A percentile compares a stretch with the other conserved stretches of the same genome.
phyloP scores from a whole-genome alignment of 2,797 vertebrate species.

The Sebastes trivittatus region DNA sequence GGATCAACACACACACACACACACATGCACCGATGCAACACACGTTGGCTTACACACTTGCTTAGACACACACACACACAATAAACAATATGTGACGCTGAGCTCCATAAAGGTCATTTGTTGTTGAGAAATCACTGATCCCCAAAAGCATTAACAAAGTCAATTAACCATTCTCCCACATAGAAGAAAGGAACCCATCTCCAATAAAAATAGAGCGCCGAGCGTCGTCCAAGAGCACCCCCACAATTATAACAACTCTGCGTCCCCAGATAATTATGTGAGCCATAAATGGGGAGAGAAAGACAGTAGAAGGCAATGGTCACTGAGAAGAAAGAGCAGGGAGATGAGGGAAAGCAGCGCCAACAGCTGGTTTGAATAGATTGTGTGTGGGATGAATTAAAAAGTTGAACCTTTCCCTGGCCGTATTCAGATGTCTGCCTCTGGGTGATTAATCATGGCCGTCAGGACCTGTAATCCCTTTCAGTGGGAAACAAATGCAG shows the following conservation, averaged over 20 bases:
- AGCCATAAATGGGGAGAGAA: slow-evolving; percentile 71
- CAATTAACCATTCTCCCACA: slow-evolving; percentile 78
- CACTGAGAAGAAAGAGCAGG: slow-evolving; percentile 78
- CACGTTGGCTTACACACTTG: not conserved
- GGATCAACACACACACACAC: slow-evolving; percentile 57
- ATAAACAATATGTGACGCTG: slow-evolving; percentile 71
- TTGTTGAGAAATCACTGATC: slow-evolving; percentile 81
- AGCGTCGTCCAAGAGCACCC: slow-evolving; percentile 66
- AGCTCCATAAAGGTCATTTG: slow-evolving; percentile 83
- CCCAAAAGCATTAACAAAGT: slow-evolving; percentile 82
- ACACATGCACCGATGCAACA: slow-evolving; percentile 11
- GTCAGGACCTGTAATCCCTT: slow-evolving; percentile 96
- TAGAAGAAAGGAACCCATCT: slow-evolving; percentile 77
- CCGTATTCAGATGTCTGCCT: slow-evolving; percentile 92
- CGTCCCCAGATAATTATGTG: slow-evolving; percentile 75
- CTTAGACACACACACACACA: slow-evolving; percentile 30
- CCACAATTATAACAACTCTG: slow-evolving; percentile 77
- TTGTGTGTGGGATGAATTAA: slow-evolving; percentile 86
- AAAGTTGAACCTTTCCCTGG: slow-evolving; percentile 89
- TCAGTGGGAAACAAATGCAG: slow-evolving; percentile 93
- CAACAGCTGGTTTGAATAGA: slow-evolving; percentile 89
- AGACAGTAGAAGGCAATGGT: slow-evolving; percentile 79
- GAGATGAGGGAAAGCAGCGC: slow-evolving; percentile 77
- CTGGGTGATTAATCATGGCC: slow-evolving; percentile 95
- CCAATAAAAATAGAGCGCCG: slow-evolving; percentile 72